Evolutionary conservation across 2,888 invertebrate genomes (phyloP).

Genomic region (Acronicta psi): DNA sequence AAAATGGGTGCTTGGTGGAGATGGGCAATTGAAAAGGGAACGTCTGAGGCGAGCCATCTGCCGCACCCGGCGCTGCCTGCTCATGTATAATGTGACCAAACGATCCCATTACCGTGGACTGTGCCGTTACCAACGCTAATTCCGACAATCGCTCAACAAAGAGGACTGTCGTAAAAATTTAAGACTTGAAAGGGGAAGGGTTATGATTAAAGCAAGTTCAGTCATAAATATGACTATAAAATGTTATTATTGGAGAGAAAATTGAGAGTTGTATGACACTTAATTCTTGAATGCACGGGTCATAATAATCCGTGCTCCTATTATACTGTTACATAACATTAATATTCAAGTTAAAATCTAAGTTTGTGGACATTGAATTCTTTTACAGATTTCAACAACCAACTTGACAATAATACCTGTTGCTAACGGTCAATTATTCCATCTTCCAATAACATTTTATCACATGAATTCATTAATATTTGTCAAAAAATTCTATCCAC

Average conservation of each 20-base stretch:
- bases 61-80: conserved; percentile 75
- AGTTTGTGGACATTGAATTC: too few relatives aligned
- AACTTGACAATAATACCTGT: too few relatives aligned
- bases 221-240: conserved; percentile 36
- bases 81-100: conserved; percentile 69
- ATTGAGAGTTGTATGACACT: conserved; percentile 11
- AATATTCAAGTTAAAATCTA: too few relatives aligned
- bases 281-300: neutral
- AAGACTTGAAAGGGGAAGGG: conserved; percentile 52
- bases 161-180: conserved; percentile 57
- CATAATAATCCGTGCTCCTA: neutral
- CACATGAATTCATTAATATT: too few relatives aligned
- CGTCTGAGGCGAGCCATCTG: conserved; percentile 76
- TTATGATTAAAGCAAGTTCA: conserved; percentile 59
- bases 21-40: conserved; percentile 85
- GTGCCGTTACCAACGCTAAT: conserved; percentile 46
- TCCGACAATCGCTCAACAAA: conserved; percentile 47
- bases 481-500: too few relatives aligned
- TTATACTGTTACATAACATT: too few relatives aligned
- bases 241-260: conserved; percentile 38
- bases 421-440: too few relatives aligned
- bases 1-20: conserved; percentile 73
- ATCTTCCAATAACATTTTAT: too few relatives aligned
- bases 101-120: conserved; percentile 60
- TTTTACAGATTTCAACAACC: too few relatives aligned